phyloP scores from a whole-genome alignment of 2,113 vertebrate species.

The Sylvilagus bachmani region DNA sequence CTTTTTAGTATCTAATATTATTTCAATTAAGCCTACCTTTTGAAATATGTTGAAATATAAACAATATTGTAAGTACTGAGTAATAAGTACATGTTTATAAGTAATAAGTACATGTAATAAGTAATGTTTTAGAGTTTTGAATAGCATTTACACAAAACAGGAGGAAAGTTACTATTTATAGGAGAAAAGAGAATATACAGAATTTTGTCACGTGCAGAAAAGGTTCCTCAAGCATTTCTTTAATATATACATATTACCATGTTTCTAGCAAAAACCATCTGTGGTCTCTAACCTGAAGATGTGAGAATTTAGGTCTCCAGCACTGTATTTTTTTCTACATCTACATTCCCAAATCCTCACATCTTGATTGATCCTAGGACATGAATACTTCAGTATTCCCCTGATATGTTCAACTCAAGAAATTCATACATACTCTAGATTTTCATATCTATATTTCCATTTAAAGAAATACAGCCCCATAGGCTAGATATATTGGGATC shows the following conservation, averaged over 20 bases:
- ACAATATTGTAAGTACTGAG: neutral
- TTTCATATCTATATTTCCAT: too few relatives aligned
- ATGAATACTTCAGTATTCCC: neutral
- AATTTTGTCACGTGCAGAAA: neutral
- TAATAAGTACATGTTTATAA: neutral
- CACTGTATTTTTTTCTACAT: neutral
- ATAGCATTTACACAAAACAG: neutral
- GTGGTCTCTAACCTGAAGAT: neutral
- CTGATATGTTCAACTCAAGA: neutral
- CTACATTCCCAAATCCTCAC: too few relatives aligned
- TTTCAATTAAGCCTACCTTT: neutral
- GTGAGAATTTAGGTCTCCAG: neutral
- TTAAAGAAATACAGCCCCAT: neutral
- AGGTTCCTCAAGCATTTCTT: neutral
- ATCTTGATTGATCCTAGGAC: neutral
- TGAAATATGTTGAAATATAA: conserved; percentile 31
- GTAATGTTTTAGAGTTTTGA: neutral
- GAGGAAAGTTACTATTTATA: neutral
- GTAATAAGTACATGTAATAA: neutral
- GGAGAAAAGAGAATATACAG: neutral
- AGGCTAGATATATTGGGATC: neutral
- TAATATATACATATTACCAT: neutral
- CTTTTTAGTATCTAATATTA: neutral
- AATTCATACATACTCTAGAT: neutral
- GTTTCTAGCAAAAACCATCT: neutral